Conservation (phyloP, 2,888 invertebrate species). For the Galerucella pusilla region DNA sequence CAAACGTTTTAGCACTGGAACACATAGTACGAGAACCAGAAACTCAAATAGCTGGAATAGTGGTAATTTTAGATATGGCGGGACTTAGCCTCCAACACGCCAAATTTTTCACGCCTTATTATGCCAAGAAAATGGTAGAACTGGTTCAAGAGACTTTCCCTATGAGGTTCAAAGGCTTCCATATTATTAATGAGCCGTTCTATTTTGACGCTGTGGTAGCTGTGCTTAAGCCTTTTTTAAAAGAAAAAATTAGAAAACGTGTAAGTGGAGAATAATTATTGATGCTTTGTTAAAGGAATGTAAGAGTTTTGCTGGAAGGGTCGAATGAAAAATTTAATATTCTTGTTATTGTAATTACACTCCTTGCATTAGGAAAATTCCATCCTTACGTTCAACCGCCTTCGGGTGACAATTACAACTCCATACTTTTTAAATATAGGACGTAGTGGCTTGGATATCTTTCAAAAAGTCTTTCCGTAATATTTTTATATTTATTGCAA, state of each 20-base stretch:
- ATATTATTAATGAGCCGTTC: constrained; percentile 66
- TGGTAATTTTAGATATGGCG: constrained; percentile 63
- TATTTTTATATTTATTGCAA: no score
- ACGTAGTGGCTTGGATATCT: no score
- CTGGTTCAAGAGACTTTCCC: constrained; percentile 68
- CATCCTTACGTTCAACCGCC: no score
- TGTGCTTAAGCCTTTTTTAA: constrained; percentile 85
- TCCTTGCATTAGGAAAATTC: no score
- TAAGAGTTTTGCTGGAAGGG: no score
- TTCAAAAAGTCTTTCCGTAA: no score
- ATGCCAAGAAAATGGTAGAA: constrained; percentile 64
- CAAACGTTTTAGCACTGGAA: constrained; percentile 68
- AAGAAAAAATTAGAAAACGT: constrained; percentile 81
- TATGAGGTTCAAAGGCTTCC: constrained; percentile 66
- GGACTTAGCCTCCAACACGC: constrained; percentile 67
- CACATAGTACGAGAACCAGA: constrained; percentile 68
- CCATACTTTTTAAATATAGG: no score
- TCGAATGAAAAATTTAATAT: no score
- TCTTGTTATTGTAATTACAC: no score
- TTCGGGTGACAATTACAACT: no score
- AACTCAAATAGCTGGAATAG: constrained; percentile 71
- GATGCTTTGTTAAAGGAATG: neutral
- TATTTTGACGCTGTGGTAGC: constrained; percentile 68
- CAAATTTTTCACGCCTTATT: constrained; percentile 67
- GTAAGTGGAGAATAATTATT: constrained; percentile 63